Conservation (phyloP, 2,797 vertebrate species). For the Coendou prehensilis region DNA sequence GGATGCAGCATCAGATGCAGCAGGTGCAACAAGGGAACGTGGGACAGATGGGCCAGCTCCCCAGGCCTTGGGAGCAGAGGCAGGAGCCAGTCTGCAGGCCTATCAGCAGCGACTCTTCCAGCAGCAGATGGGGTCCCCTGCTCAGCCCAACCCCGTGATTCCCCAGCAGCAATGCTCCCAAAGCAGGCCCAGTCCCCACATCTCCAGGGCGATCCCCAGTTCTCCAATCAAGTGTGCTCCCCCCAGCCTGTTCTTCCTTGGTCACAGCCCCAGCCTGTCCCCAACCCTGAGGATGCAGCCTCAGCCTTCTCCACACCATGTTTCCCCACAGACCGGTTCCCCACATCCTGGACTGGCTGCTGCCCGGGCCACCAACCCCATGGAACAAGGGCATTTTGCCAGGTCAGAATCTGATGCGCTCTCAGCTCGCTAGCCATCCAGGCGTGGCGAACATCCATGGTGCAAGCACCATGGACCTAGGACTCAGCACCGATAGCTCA, state of each 20-base stretch:
- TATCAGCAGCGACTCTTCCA: not conserved
- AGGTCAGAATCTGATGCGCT: slow-evolving; percentile 96
- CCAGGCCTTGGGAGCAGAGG: not conserved
- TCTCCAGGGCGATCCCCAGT: slow-evolving; percentile 87
- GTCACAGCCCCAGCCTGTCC: slow-evolving; percentile 96
- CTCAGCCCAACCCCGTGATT: slow-evolving; percentile 96
- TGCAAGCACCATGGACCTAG: slow-evolving; percentile 94
- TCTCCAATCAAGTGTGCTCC: slow-evolving; percentile 88
- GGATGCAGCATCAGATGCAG: not conserved
- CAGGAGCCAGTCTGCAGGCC: not conserved
- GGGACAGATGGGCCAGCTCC: not conserved
- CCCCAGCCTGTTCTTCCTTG: slow-evolving; percentile 95
- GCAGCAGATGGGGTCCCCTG: slow-evolving; percentile 83
- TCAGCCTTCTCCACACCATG: slow-evolving; percentile 97
- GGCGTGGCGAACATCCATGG: slow-evolving; percentile 96
- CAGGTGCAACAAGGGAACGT: not conserved
- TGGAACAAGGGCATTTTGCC: slow-evolving; percentile 96
- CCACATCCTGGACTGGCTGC: slow-evolving; percentile 96
- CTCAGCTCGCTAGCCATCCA: slow-evolving; percentile 93
- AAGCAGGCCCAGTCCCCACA: slow-evolving; percentile 95
- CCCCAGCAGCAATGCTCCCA: slow-evolving; percentile 90
- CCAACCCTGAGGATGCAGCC: slow-evolving; percentile 97
- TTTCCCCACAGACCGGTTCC: slow-evolving; percentile 97
- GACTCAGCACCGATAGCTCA: slow-evolving; percentile 93
- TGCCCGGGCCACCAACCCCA: slow-evolving; percentile 94